phyloP scores from a whole-genome alignment of 2,888 invertebrate genomes.

The Pilophorus perplexus region DNA sequence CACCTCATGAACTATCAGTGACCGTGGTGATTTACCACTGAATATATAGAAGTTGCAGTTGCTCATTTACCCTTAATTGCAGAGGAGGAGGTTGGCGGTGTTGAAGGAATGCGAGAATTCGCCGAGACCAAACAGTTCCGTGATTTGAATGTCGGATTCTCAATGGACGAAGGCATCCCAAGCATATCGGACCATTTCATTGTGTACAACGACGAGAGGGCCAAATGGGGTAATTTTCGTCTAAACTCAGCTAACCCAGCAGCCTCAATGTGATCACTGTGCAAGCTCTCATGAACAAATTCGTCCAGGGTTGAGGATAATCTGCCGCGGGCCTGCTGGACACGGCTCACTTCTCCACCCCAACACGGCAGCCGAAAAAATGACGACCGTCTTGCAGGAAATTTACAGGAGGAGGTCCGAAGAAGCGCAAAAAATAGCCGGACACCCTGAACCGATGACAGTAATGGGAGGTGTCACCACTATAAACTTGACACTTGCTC shows the following conservation, averaged over 20 bases:
- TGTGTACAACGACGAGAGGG: slow-evolving; percentile 67
- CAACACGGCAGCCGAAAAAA: slow-evolving; percentile 81
- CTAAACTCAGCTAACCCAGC: not conserved
- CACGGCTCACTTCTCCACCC: slow-evolving; percentile 80
- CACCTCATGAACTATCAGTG: no score
- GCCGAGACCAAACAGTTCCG: slow-evolving; percentile 70
- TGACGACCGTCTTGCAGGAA: slow-evolving; percentile 67
- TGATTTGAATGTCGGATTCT: slow-evolving; percentile 75
- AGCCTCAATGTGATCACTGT: not conserved
- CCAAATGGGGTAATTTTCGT: slow-evolving; percentile 34
- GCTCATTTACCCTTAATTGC: no score
- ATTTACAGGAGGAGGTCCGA: slow-evolving; percentile 67
- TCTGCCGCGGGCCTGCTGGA: slow-evolving; percentile 78
- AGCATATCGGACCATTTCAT: slow-evolving; percentile 63
- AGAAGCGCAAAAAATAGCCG: slow-evolving; percentile 65
- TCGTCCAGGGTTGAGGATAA: slow-evolving; percentile 59
- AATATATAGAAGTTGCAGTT: no score
- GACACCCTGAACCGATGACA: slow-evolving; percentile 58
- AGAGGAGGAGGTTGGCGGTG: slow-evolving; percentile 89
- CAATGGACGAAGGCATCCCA: slow-evolving; percentile 83
- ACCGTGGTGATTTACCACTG: no score
- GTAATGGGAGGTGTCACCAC: slow-evolving; percentile 83
- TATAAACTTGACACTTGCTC: slow-evolving; percentile 74
- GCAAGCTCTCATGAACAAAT: not conserved
- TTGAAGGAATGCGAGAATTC: slow-evolving; percentile 76